phyloP scores from a whole-genome alignment of 2,888 invertebrate genomes.

The Morpho helenor region DNA sequence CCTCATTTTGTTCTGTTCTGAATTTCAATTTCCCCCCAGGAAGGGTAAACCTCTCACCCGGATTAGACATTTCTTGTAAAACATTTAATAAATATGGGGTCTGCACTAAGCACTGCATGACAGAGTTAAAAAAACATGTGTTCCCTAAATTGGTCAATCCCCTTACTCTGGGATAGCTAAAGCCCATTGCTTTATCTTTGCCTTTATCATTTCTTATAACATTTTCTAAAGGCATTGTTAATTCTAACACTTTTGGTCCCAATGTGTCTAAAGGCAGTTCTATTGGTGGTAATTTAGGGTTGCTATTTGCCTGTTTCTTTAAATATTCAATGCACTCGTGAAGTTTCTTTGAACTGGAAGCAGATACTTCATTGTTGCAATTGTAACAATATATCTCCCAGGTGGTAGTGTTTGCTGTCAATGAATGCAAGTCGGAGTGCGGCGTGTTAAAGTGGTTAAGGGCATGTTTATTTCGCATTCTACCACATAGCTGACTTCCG shows the following conservation, averaged over 20 bases:
- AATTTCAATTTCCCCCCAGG: conserved; percentile 85
- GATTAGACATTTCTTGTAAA: conserved; percentile 83
- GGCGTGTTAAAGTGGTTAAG: conserved; percentile 86
- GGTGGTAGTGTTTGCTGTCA: conserved; percentile 84
- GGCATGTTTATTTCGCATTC: conserved; percentile 84
- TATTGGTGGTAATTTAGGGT: conserved; percentile 56
- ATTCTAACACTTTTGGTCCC: conserved; percentile 30
- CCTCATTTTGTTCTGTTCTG: conserved; percentile 53
- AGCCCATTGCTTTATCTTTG: conserved; percentile 55
- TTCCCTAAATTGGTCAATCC: conserved; percentile 96
- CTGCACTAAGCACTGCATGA: conserved; percentile 94
- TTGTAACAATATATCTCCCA: conserved; percentile 90
- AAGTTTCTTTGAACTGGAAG: conserved; percentile 82
- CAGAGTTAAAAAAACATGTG: conserved; percentile 98
- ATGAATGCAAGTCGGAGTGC: conserved; percentile 86
- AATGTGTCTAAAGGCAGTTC: conserved; percentile 37
- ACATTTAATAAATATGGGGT: conserved; percentile 88
- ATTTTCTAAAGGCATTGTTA: conserved; percentile 41
- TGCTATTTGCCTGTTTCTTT: conserved; percentile 74
- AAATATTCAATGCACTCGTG: conserved; percentile 87
- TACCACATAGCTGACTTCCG: conserved; percentile 87
- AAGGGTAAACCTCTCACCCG: conserved; percentile 84
- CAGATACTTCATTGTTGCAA: conserved; percentile 85
- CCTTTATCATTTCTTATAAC: conserved; percentile 53
- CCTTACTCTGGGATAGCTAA: conserved; percentile 79